Conservation (phyloP, 2,797 vertebrate genomes). For the Oophaga sylvatica region DNA sequence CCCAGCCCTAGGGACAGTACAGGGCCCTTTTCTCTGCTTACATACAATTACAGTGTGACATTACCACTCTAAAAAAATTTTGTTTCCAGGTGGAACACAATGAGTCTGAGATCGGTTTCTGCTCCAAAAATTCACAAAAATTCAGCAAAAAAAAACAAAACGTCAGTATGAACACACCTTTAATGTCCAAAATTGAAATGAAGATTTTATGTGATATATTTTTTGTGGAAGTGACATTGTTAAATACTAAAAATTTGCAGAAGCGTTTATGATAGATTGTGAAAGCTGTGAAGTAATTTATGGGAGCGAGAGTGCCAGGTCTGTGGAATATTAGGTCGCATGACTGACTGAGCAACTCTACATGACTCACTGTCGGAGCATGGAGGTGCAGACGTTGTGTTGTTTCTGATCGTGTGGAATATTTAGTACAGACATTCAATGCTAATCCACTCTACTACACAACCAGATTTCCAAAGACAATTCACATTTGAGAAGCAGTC, state of each 20-base stretch:
- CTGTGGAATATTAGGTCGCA: not conserved
- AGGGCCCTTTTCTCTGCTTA: too few species aligned
- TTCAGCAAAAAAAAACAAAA: too few species aligned
- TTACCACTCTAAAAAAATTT: too few species aligned
- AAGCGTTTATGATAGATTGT: not conserved
- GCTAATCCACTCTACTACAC: not conserved
- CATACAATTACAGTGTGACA: too few species aligned
- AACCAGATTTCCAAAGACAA: not conserved
- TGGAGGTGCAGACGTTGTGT: not conserved
- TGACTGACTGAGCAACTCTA: conserved; percentile 7
- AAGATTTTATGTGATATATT: not conserved
- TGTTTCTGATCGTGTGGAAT: not conserved
- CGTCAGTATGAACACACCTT: too few species aligned
- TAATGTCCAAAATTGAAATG: too few species aligned
- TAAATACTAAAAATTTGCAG: not conserved
- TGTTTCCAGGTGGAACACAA: too few species aligned
- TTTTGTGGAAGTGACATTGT: not conserved
- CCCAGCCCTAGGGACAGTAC: too few species aligned
- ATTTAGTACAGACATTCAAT: not conserved
- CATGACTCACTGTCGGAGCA: not conserved
- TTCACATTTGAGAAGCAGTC: not conserved
- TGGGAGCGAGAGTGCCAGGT: not conserved
- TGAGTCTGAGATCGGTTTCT: too few species aligned
- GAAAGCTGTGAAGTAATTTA: conserved; percentile 5
- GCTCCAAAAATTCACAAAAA: too few species aligned